A percentile compares a stretch with the other conserved stretches of the same genome.
Conservation (phyloP, 2,888 invertebrate genomes). For the Hoplodrina blanda region DNA sequence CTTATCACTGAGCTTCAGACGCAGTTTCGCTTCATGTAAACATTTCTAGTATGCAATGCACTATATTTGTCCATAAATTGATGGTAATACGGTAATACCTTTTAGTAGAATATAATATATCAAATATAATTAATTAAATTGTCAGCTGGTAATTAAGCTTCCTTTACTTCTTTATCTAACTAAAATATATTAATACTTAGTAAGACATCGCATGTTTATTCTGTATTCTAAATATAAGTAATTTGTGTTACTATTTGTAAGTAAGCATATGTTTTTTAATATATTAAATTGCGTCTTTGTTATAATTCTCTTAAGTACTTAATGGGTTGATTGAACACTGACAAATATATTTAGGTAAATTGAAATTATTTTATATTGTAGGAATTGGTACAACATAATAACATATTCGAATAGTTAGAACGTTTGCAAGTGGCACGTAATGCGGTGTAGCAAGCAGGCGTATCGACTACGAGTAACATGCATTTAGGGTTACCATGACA, state of each 20-base stretch:
- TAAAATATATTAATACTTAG: constrained; percentile 3
- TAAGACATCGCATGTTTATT: constrained; percentile 19
- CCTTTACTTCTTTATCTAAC: constrained; percentile 1
- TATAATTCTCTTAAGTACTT: too few species aligned
- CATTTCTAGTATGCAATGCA: constrained; percentile 42
- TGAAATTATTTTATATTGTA: background rate
- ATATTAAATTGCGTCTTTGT: too few species aligned
- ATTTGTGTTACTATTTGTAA: too few species aligned
- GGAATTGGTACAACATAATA: constrained; percentile 58
- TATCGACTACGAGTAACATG: constrained; percentile 76
- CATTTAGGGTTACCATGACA: constrained; percentile 58
- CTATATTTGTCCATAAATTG: constrained; percentile 14
- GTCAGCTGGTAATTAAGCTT: background rate
- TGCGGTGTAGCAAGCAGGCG: constrained; percentile 79
- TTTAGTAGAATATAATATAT: background rate
- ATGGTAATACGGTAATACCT: background rate
- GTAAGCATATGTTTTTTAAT: background rate
- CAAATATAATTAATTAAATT: background rate
- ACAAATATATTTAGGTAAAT: background rate
- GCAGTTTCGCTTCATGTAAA: constrained; percentile 42
- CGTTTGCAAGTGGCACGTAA: constrained; percentile 79
- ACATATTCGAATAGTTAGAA: constrained; percentile 71
- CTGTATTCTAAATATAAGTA: background rate
- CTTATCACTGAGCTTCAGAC: constrained; percentile 62
- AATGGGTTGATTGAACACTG: background rate